phyloP scores from a whole-genome alignment of 2,797 vertebrate genomes.

The Smutsia temminckii region DNA sequence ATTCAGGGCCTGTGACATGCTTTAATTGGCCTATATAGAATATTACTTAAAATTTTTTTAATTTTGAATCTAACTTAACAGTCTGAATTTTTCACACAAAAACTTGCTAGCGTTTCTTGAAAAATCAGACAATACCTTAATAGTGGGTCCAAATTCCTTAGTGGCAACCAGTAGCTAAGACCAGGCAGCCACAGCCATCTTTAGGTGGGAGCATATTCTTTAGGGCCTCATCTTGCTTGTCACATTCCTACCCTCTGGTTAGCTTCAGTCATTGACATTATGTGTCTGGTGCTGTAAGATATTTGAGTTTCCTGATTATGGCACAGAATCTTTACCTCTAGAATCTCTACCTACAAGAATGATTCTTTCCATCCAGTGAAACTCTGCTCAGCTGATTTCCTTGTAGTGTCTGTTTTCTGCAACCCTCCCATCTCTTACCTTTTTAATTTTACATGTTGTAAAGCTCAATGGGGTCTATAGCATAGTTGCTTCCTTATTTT shows the following conservation, averaged over 20 bases:
- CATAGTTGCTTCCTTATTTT: neutral
- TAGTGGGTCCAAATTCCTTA: neutral
- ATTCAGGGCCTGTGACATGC: neutral
- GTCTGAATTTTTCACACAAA: neutral
- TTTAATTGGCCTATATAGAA: slow-evolving; percentile 7
- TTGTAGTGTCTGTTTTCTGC: neutral
- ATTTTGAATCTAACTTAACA: neutral
- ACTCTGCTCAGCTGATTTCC: neutral
- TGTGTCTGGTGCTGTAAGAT: neutral
- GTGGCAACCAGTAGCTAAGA: neutral
- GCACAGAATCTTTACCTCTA: neutral
- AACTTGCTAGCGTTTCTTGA: neutral
- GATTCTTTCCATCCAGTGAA: neutral
- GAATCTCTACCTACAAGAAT: neutral
- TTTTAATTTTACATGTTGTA: neutral
- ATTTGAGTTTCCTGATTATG: neutral
- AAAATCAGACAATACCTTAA: neutral
- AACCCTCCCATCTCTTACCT: neutral
- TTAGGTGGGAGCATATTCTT: neutral
- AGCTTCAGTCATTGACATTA: neutral
- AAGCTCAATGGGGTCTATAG: neutral
- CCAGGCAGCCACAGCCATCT: neutral
- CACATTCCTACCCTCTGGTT: neutral
- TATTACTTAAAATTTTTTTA: neutral
- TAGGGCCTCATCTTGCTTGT: neutral